Percentiles rank a stretch among this genome's conserved stretches.
phyloP scores from a whole-genome alignment of 2,113 vertebrate species.

The Crotalus tigris region DNA sequence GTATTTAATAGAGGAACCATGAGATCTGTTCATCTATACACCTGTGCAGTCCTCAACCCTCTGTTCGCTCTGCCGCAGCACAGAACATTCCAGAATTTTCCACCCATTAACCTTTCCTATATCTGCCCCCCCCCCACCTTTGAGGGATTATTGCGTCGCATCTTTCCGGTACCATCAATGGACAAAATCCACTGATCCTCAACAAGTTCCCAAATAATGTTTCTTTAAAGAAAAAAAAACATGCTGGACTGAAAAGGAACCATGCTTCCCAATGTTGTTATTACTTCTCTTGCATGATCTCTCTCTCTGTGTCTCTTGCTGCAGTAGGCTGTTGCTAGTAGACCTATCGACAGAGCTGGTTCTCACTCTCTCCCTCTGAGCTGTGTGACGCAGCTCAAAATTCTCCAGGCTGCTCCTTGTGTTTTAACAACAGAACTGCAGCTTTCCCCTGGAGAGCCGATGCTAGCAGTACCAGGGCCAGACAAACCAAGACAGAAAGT shows the following conservation, averaged over 20 bases:
- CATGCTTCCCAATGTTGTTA: slow-evolving; percentile 66
- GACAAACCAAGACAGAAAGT: slow-evolving; percentile 68
- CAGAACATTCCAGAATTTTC: slow-evolving; percentile 85
- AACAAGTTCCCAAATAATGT: slow-evolving; percentile 45
- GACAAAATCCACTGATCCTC: slow-evolving; percentile 55
- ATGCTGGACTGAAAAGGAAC: slow-evolving; percentile 51
- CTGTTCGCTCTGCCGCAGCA: slow-evolving; percentile 67
- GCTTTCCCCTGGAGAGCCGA: slow-evolving; percentile 76
- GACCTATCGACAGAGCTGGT: slow-evolving; percentile 79
- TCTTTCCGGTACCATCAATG: slow-evolving; percentile 80
- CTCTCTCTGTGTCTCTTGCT: slow-evolving; percentile 79
- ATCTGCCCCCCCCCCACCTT: slow-evolving; percentile 65
- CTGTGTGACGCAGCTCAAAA: slow-evolving; percentile 99
- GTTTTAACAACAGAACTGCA: slow-evolving; percentile 83
- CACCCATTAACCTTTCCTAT: slow-evolving; percentile 77
- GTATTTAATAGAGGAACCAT: slow-evolving; percentile 62
- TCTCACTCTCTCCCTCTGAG: slow-evolving; percentile 68
- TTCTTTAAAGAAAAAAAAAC: slow-evolving; percentile 27
- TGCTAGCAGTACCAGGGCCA: slow-evolving; percentile 77
- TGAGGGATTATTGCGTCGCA: slow-evolving; percentile 69
- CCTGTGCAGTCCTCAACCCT: slow-evolving; percentile 72
- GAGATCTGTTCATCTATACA: slow-evolving; percentile 63
- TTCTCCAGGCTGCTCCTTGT: slow-evolving; percentile 90
- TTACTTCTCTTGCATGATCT: slow-evolving; percentile 67
- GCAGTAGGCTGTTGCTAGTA: slow-evolving; percentile 84